Evolutionary conservation across 2,888 invertebrate species (phyloP), one percentile per base, ranked within the genome.

Genomic region (Eupithecia vulgata): DNA sequence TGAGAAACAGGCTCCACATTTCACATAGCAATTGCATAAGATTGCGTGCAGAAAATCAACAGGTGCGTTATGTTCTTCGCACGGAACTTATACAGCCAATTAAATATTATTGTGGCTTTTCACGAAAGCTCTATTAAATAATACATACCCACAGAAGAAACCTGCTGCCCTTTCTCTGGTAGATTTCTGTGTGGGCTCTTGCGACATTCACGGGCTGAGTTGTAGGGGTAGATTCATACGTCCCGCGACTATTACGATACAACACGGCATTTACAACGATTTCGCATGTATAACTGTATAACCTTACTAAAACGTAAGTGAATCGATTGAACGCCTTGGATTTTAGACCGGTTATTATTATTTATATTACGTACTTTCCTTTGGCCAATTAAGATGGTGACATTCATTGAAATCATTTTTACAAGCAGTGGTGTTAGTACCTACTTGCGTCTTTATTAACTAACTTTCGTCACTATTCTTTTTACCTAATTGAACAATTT

Each of bases 1-100:
- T 8, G 6, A 52, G 10, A 1, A 21, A 57, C 57, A 13, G 30
- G 34, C 34, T 61, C 8, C 8, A 34, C 61, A 61, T 61, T 61
- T 34, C 61, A 17, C 34, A 61, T 25, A 34, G 34, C 34, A 61
- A 61, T 10, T 57, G 25, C 57, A 34, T 0, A 30, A 17, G 67
- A 45, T 83, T 80, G 83, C 83, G 82, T 83, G 82, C 67, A 45
- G 13, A 71, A 76, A 71, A 75, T 66, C 80, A 81, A 82, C 83
- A 82, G 82, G 84, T 82, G 80, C 77, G 37, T 17, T 35, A 71
- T 68, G 61, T 69, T 71, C 69, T 67, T 67, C 21, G 25, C 57
- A 12, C 57, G 59, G 62, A 45, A 34, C n/a, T 37, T 61, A 69
- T 62, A 34, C 45, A 62, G 59, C 34, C 25, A 34, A 40, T 61